phyloP scores from a whole-genome alignment of 2,113 vertebrate species.

The Phyllostomus discolor region DNA sequence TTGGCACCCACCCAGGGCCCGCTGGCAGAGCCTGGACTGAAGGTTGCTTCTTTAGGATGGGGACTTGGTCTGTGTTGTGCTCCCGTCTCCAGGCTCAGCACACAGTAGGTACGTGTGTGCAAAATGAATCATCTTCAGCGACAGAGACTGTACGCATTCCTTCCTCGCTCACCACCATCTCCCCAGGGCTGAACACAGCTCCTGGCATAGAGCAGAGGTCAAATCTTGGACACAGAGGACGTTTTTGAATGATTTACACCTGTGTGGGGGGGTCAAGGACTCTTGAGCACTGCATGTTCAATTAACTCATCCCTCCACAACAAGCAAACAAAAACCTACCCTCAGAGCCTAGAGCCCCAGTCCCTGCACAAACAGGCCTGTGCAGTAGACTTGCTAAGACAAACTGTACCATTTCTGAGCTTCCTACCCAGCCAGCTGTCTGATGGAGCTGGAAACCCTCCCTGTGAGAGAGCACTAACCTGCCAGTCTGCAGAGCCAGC shows the following conservation, averaged over 20 bases:
- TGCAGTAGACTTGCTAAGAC: neutral
- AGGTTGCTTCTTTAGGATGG: neutral
- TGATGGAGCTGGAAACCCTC: slow-evolving; percentile 4
- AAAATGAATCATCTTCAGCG: neutral
- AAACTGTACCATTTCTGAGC: neutral
- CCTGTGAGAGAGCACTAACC: neutral
- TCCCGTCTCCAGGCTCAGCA: neutral
- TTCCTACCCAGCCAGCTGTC: neutral
- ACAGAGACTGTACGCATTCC: neutral
- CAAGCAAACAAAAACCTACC: neutral
- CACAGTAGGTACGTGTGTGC: neutral
- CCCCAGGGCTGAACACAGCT: neutral
- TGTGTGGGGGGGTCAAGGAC: neutral
- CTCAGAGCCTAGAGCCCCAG: neutral
- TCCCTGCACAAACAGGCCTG: neutral
- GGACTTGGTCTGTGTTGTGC: neutral
- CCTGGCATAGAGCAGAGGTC: neutral
- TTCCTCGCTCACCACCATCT: neutral
- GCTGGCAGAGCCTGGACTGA: neutral
- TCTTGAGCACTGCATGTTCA: neutral
- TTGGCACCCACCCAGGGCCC: neutral
- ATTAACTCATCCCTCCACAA: neutral
- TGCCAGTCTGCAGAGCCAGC: neutral
- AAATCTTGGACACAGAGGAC: neutral
- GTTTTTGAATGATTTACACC: neutral